Percentiles rank a stretch among this genome's conserved stretches.
phyloP scores from a whole-genome alignment of 1,140 invertebrate genomes.

The Myzus persicae region DNA sequence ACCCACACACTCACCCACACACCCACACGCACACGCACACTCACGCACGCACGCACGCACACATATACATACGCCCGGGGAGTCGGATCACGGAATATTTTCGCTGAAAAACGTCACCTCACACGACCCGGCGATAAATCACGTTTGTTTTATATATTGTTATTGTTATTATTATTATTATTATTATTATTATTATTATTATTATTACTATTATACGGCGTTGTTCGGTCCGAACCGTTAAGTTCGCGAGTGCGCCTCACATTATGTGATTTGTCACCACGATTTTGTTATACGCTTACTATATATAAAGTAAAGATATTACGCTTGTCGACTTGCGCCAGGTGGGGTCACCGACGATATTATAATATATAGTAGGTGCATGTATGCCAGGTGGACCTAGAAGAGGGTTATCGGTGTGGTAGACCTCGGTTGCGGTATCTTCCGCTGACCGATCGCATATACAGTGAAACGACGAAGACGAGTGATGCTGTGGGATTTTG shows the following conservation, averaged over 20 bases:
- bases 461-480: no score
- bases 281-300: not conserved
- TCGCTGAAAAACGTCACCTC: conserved; percentile 47
- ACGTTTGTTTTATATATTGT: conserved; percentile 43
- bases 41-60: no score
- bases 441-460: no score
- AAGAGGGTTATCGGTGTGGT: not conserved
- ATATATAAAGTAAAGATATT: not conserved
- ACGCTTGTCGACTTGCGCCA: not conserved
- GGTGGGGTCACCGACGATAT: not conserved
- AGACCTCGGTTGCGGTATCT: not conserved
- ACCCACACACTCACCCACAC: not conserved
- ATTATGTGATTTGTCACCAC: conserved; percentile 36
- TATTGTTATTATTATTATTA: not conserved
- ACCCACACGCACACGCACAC: no score
- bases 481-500: no score
- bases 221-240: not conserved
- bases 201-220: not conserved
- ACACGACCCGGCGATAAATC: conserved; percentile 53
- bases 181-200: not conserved
- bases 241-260: not conserved
- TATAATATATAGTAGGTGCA: not conserved
- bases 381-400: not conserved
- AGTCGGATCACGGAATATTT: conserved; percentile 50
- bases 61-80: not conserved